A percentile compares a stretch with the other conserved stretches of the same genome.
Evolutionary conservation across 2,888 invertebrate species (phyloP).

Genomic region (Lycia hirtaria): DNA sequence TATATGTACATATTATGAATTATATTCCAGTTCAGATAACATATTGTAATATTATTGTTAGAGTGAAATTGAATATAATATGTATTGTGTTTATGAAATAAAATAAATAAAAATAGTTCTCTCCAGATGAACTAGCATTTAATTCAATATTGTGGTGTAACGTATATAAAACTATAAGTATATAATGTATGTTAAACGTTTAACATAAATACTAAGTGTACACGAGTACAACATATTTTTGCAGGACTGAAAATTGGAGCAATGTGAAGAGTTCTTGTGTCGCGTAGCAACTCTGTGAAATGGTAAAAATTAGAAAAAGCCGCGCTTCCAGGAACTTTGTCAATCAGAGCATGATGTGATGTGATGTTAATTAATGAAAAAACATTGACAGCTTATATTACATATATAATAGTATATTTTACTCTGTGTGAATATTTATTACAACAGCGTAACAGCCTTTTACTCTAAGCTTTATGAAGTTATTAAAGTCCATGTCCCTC

Average conservation of each 20-base stretch:
- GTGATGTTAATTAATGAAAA: conserved; percentile 31
- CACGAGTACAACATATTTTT: conserved; percentile 2
- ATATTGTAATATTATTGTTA: no score
- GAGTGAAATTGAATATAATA: no score
- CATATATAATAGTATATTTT: not conserved
- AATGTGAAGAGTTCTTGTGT: conserved; percentile 18
- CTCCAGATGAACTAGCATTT: no score
- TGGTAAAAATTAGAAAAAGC: conserved; percentile 20
- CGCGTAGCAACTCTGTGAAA: conserved; percentile 6
- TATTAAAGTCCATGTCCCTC: no score
- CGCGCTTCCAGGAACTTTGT: conserved; percentile 24
- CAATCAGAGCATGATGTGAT: conserved; percentile 35
- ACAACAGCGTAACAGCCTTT: no score
- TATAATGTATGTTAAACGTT: not conserved
- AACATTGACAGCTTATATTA: not conserved
- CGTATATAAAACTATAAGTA: not conserved
- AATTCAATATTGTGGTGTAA: no score
- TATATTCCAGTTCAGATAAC: no score
- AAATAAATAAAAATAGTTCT: no score
- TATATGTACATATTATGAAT: no score
- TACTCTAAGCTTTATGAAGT: no score
- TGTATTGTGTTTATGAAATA: no score
- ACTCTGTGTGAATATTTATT: not conserved
- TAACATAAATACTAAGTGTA: not conserved
- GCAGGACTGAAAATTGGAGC: conserved; percentile 15